Evolutionary conservation across 2,113 vertebrate species (phyloP).

Genomic region (Beaufortia kweichowensis): DNA sequence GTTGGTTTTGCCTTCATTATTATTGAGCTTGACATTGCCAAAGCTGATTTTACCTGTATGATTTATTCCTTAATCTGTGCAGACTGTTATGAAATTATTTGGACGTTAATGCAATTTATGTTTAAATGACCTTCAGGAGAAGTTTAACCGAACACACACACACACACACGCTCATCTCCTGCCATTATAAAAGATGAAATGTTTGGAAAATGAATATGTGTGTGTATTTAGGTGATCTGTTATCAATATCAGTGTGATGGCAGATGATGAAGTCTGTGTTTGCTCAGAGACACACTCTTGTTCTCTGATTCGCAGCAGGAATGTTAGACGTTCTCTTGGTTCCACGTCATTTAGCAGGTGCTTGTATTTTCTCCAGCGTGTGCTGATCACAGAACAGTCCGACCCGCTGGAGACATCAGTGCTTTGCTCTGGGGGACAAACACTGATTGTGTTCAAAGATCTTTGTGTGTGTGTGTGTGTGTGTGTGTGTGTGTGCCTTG

Average conservation of each 20-base stretch:
- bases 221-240: no score
- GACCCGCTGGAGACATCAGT: slow-evolving; percentile 29
- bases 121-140: slow-evolving; percentile 36
- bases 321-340: background rate
- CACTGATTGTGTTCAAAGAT: background rate
- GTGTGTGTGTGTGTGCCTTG: slow-evolving; percentile 3
- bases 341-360: slow-evolving; percentile 7
- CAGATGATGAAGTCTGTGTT: background rate
- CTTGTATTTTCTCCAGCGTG: background rate
- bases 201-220: no score
- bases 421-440: slow-evolving; percentile 26
- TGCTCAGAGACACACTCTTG: no score
- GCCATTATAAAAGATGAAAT: background rate
- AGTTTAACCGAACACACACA: slow-evolving; percentile 14
- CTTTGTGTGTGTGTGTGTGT: slow-evolving; percentile 16
- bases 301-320: background rate
- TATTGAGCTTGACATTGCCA: background rate
- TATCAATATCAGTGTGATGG: background rate
- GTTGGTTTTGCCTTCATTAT: no score
- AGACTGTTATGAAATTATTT: slow-evolving; percentile 50
- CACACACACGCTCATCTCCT: slow-evolving; percentile 1
- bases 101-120: slow-evolving; percentile 37
- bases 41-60: slow-evolving; percentile 36
- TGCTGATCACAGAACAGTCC: slow-evolving; percentile 23
- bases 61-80: slow-evolving; percentile 50